Conservation (phyloP, 1,140 invertebrate species). For the Telenomus remus region DNA sequence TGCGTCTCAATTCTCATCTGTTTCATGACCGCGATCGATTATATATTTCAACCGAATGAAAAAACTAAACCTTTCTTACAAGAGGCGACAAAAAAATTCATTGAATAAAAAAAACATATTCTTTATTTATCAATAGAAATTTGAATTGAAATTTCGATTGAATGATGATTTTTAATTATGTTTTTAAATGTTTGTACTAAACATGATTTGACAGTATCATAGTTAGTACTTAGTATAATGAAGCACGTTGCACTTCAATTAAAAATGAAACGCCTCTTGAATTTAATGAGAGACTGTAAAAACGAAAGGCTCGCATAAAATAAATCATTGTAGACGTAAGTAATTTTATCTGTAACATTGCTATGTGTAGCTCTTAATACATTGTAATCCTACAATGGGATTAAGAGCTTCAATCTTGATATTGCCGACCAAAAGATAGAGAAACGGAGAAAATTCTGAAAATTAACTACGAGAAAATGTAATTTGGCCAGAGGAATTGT, state of each 20-base stretch:
- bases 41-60: neutral
- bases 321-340: conserved; percentile 47
- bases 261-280: neutral
- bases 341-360: conserved; percentile 53
- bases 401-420: conserved; percentile 57
- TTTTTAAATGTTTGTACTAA: no score
- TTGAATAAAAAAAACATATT: no score
- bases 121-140: no score
- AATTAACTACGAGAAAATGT: conserved; percentile 44
- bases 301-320: conserved; percentile 23
- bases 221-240: no score
- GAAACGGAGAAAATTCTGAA: conserved; percentile 46
- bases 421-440: conserved; percentile 47
- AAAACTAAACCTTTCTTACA: conserved; percentile 1
- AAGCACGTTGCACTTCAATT: conserved; percentile 10
- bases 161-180: no score
- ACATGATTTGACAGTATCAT: no score
- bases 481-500: conserved; percentile 7
- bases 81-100: no score
- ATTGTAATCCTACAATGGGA: conserved; percentile 57
- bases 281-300: conserved; percentile 24
- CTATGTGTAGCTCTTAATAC: conserved; percentile 53
- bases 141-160: no score
- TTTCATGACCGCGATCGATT: neutral
- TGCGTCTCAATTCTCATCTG: neutral